Percentiles rank a stretch among this genome's conserved stretches.
These are phyloP conservation scores for Therioaphis trifolii DNA, from an alignment of 2,888 invertebrate genomes.

Conservation along the genomic window DNA sequence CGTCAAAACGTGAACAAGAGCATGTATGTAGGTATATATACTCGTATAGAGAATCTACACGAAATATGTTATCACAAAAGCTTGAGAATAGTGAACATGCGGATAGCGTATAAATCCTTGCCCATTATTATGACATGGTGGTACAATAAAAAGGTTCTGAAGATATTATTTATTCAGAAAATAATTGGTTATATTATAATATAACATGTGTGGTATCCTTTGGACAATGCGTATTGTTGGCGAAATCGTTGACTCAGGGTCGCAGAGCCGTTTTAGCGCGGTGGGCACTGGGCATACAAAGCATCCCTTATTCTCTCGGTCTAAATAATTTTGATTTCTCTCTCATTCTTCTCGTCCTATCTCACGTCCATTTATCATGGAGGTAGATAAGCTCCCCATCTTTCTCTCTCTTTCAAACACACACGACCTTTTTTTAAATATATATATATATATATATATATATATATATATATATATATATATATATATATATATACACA, in stretches of 20 bases:
- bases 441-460: too few species aligned
- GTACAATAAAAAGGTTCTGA: constrained; percentile 39
- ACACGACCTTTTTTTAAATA: too few species aligned
- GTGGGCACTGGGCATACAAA: constrained; percentile 12
- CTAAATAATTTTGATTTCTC: constrained; percentile 18
- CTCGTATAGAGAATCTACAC: background rate
- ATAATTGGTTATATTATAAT: constrained; percentile 50
- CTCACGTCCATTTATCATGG: constrained; percentile 35
- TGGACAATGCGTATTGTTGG: constrained; percentile 56
- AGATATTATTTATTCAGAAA: constrained; percentile 51
- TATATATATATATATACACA: too few species aligned
- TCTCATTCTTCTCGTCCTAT: constrained; percentile 23
- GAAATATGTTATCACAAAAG: constrained; percentile 28
- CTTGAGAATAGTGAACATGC: constrained; percentile 45
- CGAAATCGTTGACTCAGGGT: constrained; percentile 49
- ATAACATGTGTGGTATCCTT: constrained; percentile 39
- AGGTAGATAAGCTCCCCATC: constrained; percentile 30
- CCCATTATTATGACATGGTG: constrained; percentile 37
- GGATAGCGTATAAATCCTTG: constrained; percentile 31
- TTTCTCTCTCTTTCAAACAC: background rate
- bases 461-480: too few species aligned
- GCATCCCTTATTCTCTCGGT: constrained; percentile 27
- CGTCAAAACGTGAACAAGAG: background rate
- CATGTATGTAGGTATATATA: background rate
- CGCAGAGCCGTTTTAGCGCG: constrained; percentile 29